Conservation (phyloP, 2,888 invertebrate species). For the Thecocarcelia acutangulata region DNA sequence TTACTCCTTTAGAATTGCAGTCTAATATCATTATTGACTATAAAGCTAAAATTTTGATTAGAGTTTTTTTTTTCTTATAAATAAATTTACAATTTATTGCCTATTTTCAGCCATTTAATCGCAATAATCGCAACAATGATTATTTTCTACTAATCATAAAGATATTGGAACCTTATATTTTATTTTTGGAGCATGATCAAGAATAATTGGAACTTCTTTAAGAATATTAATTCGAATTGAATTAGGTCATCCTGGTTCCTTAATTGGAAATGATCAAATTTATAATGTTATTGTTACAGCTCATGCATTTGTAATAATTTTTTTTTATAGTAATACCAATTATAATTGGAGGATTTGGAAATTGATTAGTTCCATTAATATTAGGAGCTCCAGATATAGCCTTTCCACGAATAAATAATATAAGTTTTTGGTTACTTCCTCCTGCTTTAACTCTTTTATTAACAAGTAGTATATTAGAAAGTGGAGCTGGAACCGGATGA, state of each 20-base stretch:
- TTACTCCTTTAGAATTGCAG: slow-evolving; percentile 84
- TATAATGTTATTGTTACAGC: slow-evolving; percentile 90
- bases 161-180: slow-evolving; percentile 89
- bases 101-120: slow-evolving; percentile 85
- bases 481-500: slow-evolving; percentile 89
- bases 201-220: slow-evolving; percentile 87
- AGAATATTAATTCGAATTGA: slow-evolving; percentile 88
- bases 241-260: slow-evolving; percentile 85
- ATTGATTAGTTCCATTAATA: slow-evolving; percentile 90
- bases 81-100: slow-evolving; percentile 87
- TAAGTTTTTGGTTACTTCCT: slow-evolving; percentile 91
- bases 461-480: slow-evolving; percentile 85
- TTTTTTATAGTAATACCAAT: slow-evolving; percentile 89
- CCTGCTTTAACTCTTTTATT: slow-evolving; percentile 86
- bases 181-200: slow-evolving; percentile 86
- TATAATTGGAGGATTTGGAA: slow-evolving; percentile 92
- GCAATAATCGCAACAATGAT: slow-evolving; percentile 84
- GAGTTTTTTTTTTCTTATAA: slow-evolving; percentile 83
- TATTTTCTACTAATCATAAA: slow-evolving; percentile 88
- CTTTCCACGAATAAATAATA: slow-evolving; percentile 92
- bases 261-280: slow-evolving; percentile 89
- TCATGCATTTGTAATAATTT: slow-evolving; percentile 92
- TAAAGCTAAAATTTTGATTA: slow-evolving; percentile 82
- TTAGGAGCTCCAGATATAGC: slow-evolving; percentile 90
- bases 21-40: slow-evolving; percentile 83